Conservation (phyloP, 92 coral and sea anemone species). For the Umimayanthus chanpuru region DNA sequence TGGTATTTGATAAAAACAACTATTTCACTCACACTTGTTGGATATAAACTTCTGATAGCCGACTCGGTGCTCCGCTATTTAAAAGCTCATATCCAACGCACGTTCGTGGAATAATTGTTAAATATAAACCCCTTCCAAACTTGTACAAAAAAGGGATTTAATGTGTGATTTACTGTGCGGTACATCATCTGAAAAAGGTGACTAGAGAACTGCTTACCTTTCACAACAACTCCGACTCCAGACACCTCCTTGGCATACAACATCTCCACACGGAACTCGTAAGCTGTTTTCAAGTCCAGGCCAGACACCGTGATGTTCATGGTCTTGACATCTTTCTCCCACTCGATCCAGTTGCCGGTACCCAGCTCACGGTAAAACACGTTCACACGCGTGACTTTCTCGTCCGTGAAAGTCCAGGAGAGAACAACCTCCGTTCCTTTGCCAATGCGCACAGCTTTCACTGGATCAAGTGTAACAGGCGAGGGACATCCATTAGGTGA, state of each 20-base stretch:
- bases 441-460: constrained; percentile 3
- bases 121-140: no score
- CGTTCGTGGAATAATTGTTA: no score
- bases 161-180: no score
- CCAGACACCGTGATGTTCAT: constrained; percentile 22
- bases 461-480: background rate
- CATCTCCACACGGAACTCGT: constrained; percentile 44
- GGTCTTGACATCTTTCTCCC: constrained; percentile 3
- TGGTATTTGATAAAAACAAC: no score
- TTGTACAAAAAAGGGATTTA: no score
- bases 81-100: no score
- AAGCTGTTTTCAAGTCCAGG: background rate
- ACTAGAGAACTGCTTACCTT: background rate
- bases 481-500: background rate
- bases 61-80: no score
- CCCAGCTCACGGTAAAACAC: constrained; percentile 19
- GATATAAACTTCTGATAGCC: no score
- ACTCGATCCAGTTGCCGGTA: background rate
- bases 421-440: constrained; percentile 18
- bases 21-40: no score
- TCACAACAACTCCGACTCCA: constrained; percentile 23
- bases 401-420: constrained; percentile 15
- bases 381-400: constrained; percentile 19
- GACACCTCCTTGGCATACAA: constrained; percentile 9
- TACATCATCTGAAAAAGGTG: no score